phyloP scores from a whole-genome alignment of 2,888 invertebrate species.

The Choreutis nemorana region DNA sequence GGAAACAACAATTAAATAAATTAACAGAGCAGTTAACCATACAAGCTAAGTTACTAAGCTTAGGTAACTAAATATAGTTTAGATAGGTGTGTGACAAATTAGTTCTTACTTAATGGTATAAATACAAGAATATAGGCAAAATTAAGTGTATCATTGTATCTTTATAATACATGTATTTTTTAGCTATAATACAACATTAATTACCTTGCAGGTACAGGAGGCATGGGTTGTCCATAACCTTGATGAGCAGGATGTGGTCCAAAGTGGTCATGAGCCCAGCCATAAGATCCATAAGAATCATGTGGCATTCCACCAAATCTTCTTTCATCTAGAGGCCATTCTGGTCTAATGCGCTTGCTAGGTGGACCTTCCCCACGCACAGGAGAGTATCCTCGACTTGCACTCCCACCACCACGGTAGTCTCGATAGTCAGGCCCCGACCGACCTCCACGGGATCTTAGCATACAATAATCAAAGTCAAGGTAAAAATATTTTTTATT shows the following conservation, averaged over 20 bases:
- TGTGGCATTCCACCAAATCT: conserved; percentile 61
- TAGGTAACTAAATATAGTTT: conserved; percentile 3
- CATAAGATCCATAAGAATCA: conserved; percentile 63
- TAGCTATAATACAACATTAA: too few relatives aligned
- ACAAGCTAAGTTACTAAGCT: conserved; percentile 4
- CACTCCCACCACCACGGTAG: conserved; percentile 74
- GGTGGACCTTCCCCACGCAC: conserved; percentile 80
- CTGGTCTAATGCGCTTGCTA: conserved; percentile 77
- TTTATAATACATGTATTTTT: too few relatives aligned
- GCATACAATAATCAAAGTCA: too few relatives aligned
- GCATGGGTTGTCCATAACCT: conserved; percentile 67
- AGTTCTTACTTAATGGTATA: too few relatives aligned
- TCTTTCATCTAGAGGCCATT: conserved; percentile 70
- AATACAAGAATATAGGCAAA: too few relatives aligned
- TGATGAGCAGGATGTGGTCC: conserved; percentile 69
- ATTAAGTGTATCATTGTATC: too few relatives aligned
- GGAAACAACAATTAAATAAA: conserved; percentile 8
- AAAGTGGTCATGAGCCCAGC: conserved; percentile 61
- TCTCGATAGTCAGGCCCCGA: conserved; percentile 81
- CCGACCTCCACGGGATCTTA: conserved; percentile 69
- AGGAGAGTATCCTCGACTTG: conserved; percentile 78
- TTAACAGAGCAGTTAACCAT: background rate
- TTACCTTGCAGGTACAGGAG: conserved; percentile 56
- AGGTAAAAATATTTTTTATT: too few relatives aligned
- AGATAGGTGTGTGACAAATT: conserved; percentile 1